Conservation (phyloP, 2,888 invertebrate species). For the Hemaris fuciformis region DNA sequence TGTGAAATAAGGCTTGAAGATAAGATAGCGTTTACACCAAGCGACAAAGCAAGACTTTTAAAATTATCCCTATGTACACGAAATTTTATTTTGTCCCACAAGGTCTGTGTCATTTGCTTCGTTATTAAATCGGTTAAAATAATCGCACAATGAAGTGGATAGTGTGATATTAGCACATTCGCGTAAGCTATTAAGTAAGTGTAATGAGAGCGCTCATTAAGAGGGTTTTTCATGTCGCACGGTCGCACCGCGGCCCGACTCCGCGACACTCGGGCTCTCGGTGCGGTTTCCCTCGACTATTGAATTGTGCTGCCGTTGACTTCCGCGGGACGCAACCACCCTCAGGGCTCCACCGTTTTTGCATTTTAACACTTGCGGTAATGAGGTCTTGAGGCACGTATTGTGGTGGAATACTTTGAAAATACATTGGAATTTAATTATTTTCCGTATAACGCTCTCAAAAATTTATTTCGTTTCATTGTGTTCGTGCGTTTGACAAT, state of each 20-base stretch:
- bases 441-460: neutral
- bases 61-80: neutral
- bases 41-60: neutral
- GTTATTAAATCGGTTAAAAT: neutral
- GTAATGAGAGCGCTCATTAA: slow-evolving; percentile 67
- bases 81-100: neutral
- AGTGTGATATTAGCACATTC: neutral
- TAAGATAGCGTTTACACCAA: neutral
- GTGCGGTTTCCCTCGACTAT: slow-evolving; percentile 61
- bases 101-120: neutral
- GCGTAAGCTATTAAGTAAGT: slow-evolving; percentile 17
- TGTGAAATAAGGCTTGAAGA: neutral
- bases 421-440: slow-evolving; percentile 14
- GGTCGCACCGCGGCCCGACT: slow-evolving; percentile 40
- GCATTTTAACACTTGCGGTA: slow-evolving; percentile 64
- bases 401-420: slow-evolving; percentile 32
- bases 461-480: neutral
- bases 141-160: neutral
- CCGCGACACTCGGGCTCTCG: neutral
- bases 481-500: neutral
- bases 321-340: slow-evolving; percentile 54
- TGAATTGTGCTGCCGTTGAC: slow-evolving; percentile 55
- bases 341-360: slow-evolving; percentile 53
- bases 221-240: slow-evolving; percentile 49
- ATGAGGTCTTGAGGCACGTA: slow-evolving; percentile 59